Evolutionary conservation across 2,888 invertebrate genomes (phyloP), one percentile per base, ranked within the genome.

Genomic region (Phragmatobia fuliginosa): DNA sequence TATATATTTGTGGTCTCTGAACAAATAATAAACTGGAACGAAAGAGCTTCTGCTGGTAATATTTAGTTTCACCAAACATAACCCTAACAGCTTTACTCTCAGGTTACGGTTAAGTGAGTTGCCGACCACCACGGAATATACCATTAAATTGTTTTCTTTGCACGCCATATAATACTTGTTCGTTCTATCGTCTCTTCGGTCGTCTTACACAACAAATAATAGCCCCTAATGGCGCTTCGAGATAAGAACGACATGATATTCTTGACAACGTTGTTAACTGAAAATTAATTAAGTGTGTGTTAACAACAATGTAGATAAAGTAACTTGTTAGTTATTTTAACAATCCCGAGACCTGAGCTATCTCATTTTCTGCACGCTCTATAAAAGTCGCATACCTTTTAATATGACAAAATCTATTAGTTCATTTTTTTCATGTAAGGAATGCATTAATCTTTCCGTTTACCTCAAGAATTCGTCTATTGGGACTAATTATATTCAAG

Each of bases 81-180:
- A 88, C 90, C 92, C 93, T 72, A 91, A 92, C 92, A 88, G 90
- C 86, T 89, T 82, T 77, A 76, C 83, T 90, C 90, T 89, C 86
- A 68, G 87, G 91, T 94, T 94, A 92, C 94, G 89, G 85, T 90
- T 94, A 93, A 94, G 94, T 94, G 94, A 94, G 89, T 91, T 89
- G 70, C 76, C 81, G 91, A 90, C 94, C 93, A 93, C 92, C 91
- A 88, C 89, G 83, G 87, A 68, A 90, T 91, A 89, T 90, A 91
- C 91, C 92, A 94, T 94, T 92, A 93, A 92, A 94, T 90, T 90
- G 91, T 92, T 93, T 91, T 92, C 93, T 91, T 93, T 91, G 91
- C 91, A 69, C 76, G 77, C 75, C 71, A 77, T 72, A 74, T 68
- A 59, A 67, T 71, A 67, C 64, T 63, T 33, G 60, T 52, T 31